A percentile compares a stretch with the other conserved stretches of the same genome.
These are phyloP conservation scores for Notolepis coatsorum DNA, from an alignment of 2,797 vertebrate species.

Conservation along the genomic window DNA sequence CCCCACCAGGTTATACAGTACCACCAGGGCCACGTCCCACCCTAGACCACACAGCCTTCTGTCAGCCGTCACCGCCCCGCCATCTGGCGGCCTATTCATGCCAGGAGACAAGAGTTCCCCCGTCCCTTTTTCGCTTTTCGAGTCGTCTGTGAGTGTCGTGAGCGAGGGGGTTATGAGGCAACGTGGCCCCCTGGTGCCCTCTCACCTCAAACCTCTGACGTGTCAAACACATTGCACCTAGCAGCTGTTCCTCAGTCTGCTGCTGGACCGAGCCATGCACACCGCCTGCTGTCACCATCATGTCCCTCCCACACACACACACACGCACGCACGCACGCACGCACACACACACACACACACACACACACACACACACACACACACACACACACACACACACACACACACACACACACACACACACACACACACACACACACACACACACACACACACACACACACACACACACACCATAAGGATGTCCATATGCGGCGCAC, in stretches of 20 bases:
- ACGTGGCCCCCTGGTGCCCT: constrained; percentile 25
- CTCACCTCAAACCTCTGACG: constrained; percentile 54
- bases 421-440: too few species aligned
- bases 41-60: constrained; percentile 27
- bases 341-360: background rate
- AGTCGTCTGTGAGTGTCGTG: constrained; percentile 35
- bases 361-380: background rate
- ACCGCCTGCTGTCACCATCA: constrained; percentile 19
- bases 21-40: constrained; percentile 24
- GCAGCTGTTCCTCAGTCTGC: constrained; percentile 74
- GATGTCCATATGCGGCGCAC: too few species aligned
- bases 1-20: constrained; percentile 11
- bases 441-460: too few species aligned
- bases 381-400: background rate
- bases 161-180: too few species aligned
- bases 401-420: background rate
- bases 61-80: constrained; percentile 21
- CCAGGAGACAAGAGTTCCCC: background rate
- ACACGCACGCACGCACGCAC: background rate
- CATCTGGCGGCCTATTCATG: constrained; percentile 33
- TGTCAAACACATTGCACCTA: constrained; percentile 72
- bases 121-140: constrained; percentile 1
- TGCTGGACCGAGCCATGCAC: constrained; percentile 49
- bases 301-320: constrained; percentile 1
- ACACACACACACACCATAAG: too few species aligned